phyloP scores from a whole-genome alignment of 2,888 invertebrate species.

The Capitulum mitella region DNA sequence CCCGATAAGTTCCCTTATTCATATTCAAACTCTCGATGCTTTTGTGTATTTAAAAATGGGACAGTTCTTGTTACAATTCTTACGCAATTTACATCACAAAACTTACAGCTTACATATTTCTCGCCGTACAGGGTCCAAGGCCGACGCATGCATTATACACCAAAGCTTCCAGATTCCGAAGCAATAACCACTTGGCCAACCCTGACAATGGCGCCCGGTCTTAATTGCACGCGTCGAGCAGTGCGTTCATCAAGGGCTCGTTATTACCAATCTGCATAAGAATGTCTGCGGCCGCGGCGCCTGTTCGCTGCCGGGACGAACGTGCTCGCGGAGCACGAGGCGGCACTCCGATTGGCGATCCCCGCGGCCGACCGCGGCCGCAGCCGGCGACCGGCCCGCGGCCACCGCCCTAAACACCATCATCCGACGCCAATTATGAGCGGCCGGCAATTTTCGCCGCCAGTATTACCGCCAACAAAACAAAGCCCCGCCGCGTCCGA shows the following conservation, averaged over 20 bases:
- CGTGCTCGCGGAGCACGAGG: background rate
- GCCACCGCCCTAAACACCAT: background rate
- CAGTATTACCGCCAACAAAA: background rate
- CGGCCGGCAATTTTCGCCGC: background rate
- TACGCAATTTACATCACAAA: too few relatives aligned
- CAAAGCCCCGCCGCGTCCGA: background rate
- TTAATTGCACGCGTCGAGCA: background rate
- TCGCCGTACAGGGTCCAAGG: too few relatives aligned
- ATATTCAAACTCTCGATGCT: too few relatives aligned
- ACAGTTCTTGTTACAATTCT: too few relatives aligned
- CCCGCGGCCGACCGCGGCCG: background rate
- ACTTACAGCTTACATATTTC: too few relatives aligned
- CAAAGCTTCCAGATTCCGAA: too few relatives aligned
- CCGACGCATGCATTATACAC: too few relatives aligned
- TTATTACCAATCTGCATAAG: background rate
- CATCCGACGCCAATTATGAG: background rate
- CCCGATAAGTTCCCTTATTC: too few relatives aligned
- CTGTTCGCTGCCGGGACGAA: background rate
- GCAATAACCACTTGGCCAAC: too few relatives aligned
- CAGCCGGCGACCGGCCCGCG: too few relatives aligned
- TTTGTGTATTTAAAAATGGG: too few relatives aligned
- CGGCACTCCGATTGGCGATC: background rate
- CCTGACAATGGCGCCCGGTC: background rate
- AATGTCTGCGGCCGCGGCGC: background rate
- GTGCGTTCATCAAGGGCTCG: background rate